A percentile compares a stretch with the other conserved stretches of the same genome.
These are phyloP conservation scores for Amia ocellicauda DNA, from an alignment of 2,113 vertebrate genomes.

Conservation along the genomic window DNA sequence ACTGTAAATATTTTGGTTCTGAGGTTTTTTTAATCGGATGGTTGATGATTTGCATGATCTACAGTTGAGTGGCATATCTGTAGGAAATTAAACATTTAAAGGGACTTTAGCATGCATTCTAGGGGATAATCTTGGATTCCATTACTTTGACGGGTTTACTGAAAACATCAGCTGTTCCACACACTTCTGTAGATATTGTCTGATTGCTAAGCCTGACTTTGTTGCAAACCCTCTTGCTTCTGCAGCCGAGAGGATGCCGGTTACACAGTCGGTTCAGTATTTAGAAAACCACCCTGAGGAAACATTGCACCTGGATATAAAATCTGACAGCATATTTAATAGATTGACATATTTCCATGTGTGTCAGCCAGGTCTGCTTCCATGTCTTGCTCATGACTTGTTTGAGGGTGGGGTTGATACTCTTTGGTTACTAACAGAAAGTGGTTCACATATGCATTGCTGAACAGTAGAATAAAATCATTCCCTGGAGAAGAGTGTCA, in stretches of 20 bases:
- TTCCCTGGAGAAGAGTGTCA: conserved; percentile 30
- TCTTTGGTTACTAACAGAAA: conserved; percentile 24
- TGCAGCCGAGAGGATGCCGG: conserved; percentile 22
- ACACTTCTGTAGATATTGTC: conserved; percentile 32
- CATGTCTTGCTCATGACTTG: conserved; percentile 24
- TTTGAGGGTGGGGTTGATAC: conserved; percentile 30
- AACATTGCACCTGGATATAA: conserved; percentile 20
- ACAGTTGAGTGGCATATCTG: conserved; percentile 21
- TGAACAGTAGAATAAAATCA: conserved; percentile 31
- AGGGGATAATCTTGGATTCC: conserved; percentile 32
- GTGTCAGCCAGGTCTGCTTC: no score
- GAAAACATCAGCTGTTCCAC: no score
- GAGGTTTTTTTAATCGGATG: conserved; percentile 13
- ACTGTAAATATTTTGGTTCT: conserved; percentile 17
- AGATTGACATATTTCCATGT: conserved; percentile 21
- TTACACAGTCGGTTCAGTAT: conserved; percentile 19
- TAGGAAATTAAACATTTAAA: conserved; percentile 15
- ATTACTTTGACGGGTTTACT: no score
- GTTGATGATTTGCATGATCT: conserved; percentile 21
- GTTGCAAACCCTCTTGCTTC: conserved; percentile 17
- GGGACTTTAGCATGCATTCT: conserved; percentile 23
- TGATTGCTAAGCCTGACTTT: conserved; percentile 15
- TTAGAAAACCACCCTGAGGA: conserved; percentile 24
- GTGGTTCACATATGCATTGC: conserved; percentile 27
- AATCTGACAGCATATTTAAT: conserved; percentile 31